Percentiles rank a stretch among this genome's conserved stretches.
Conservation (phyloP, 1,140 invertebrate genomes). For the Trachymyrmex septentrionalis region DNA sequence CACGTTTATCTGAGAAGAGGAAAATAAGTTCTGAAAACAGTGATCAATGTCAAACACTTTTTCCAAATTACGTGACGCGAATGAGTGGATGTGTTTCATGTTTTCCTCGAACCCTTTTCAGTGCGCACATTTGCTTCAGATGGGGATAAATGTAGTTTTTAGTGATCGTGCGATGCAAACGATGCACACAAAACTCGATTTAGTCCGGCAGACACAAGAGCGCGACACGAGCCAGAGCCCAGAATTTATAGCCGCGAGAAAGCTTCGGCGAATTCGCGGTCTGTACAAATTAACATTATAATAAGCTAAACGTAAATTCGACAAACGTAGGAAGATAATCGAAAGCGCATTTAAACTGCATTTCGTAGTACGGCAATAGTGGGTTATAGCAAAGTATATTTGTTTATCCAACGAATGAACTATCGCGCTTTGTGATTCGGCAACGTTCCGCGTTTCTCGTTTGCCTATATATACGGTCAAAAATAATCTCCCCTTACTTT, state of each 20-base stretch:
- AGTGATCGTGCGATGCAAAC: constrained; percentile 45
- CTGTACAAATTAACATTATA: constrained; percentile 72
- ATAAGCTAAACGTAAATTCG: constrained; percentile 73
- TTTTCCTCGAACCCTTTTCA: constrained; percentile 1
- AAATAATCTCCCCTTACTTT: constrained; percentile 4
- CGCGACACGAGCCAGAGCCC: constrained; percentile 36
- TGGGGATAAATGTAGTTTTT: constrained; percentile 51
- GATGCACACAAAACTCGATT: constrained; percentile 66
- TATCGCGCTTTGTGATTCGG: constrained; percentile 19
- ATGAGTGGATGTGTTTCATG: background rate
- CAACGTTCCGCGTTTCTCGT: constrained; percentile 3
- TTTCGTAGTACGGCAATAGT: constrained; percentile 63
- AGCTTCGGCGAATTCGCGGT: constrained; percentile 2
- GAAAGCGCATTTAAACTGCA: constrained; percentile 62
- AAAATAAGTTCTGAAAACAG: background rate
- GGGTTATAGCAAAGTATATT: constrained; percentile 32
- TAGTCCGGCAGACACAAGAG: constrained; percentile 59
- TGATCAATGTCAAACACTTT: background rate
- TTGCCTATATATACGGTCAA: constrained; percentile 44
- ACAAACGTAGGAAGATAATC: constrained; percentile 68
- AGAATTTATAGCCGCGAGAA: constrained; percentile 59
- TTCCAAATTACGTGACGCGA: background rate
- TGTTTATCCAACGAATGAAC: constrained; percentile 62
- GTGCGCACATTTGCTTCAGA: background rate
- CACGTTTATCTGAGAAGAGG: background rate